Base-by-base conservation (phyloP, 2,797 vertebrate species). In the Gallinago nigripennis region DNA sequence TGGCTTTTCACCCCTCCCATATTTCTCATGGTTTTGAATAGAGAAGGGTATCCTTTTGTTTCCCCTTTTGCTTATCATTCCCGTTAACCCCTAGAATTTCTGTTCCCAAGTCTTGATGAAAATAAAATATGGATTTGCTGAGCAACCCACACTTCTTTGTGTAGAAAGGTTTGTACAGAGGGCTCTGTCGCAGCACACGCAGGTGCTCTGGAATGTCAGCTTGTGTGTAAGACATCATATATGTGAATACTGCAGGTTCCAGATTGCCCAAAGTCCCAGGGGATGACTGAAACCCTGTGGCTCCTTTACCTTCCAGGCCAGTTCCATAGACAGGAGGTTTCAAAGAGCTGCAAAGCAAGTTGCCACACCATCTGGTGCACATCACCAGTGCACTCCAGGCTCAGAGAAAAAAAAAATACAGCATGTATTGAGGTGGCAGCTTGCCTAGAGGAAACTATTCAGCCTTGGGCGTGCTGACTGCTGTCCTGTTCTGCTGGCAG, bases 331-430 rank as follows among this genome's bases (percentile, higher is more conserved):
- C 43, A 19, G 64, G 68, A 73, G 72, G 14, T 48, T 60, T 54
- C 72, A 70, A 16, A 82, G 60, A 20, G 21, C 76, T 72, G 33
- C 39, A 73, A 11, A 75, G 61, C 65, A 33, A 50, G 33, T 5
- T 78, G 56, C 53, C 5, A 82, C 23, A n/a, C 35, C 81, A 31
- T 71, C 81, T 82, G 70, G 45, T 33, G 11, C 11, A 16, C n/a
- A 16, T 3, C 0, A 6, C 57, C 66, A 48, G 33, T 2, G 60
- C 31, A 2, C 14, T 17, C n/a, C 4, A 4, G 64, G 68, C 69
- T 92, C 70, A 9, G 72, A 48, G 28, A 43, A 23, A 64, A 23
- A 64, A 57, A 53, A n/a, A 68, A 20, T 1, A 11, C 16, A 30
- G 19, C 1, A 0, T 37, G 65, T 11, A 7, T 63, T 54, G 27